Evolutionary conservation across 2,797 vertebrate species (phyloP).

Genomic region (Erpetoichthys calabaricus): DNA sequence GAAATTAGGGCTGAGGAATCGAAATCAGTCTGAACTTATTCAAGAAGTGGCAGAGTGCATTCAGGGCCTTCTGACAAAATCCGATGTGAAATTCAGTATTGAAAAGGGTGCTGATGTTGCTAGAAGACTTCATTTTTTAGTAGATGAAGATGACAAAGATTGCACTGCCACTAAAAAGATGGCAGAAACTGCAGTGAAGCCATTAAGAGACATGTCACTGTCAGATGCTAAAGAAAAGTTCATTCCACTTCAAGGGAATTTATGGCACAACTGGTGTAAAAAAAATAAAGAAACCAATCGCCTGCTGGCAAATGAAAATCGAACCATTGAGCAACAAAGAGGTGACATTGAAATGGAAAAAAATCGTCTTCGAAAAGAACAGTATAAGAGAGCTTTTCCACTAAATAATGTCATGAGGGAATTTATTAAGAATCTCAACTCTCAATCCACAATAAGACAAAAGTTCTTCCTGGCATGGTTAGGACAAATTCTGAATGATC

Average conservation of each 20-base stretch:
- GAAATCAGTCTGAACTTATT: slow-evolving; percentile 29
- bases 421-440: slow-evolving; percentile 27
- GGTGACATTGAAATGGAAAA: slow-evolving; percentile 29
- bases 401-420: slow-evolving; percentile 28
- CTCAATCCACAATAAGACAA: too few species aligned
- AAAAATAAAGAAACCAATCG: slow-evolving; percentile 40
- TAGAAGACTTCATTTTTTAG: too few species aligned
- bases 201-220: slow-evolving; percentile 23
- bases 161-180: too few species aligned
- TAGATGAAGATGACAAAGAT: slow-evolving; percentile 26
- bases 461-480: too few species aligned
- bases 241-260: slow-evolving; percentile 38
- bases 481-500: slow-evolving; percentile 26
- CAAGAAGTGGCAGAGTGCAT: slow-evolving; percentile 18
- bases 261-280: slow-evolving; percentile 38
- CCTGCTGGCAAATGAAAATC: slow-evolving; percentile 28
- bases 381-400: slow-evolving; percentile 17
- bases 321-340: slow-evolving; percentile 37
- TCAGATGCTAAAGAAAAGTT: slow-evolving; percentile 26
- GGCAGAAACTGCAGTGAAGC: slow-evolving; percentile 21
- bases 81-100: slow-evolving; percentile 21
- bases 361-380: slow-evolving; percentile 15
- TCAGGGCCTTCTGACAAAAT: rapidly evolving
- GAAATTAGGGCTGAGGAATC: too few species aligned
- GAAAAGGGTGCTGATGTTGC: too few species aligned